A percentile compares a stretch with the other conserved stretches of the same genome.
Conservation (phyloP, 2,797 vertebrate species). For the Characodon lateralis region DNA sequence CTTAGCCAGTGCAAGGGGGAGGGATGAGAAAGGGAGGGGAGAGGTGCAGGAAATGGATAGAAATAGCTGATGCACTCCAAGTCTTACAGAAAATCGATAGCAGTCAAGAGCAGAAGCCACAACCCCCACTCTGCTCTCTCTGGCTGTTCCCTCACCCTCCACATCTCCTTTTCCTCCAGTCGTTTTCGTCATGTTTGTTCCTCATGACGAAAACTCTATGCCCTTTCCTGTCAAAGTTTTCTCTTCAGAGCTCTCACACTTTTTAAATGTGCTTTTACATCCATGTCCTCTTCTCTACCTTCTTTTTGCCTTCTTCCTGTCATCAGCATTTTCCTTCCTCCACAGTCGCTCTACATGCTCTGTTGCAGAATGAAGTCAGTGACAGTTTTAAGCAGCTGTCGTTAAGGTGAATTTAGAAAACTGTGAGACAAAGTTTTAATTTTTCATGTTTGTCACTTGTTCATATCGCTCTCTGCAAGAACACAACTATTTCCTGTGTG, state of each 20-base stretch:
- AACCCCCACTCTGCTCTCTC: slow-evolving; percentile 62
- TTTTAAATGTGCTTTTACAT: slow-evolving; percentile 37
- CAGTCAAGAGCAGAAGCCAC: slow-evolving; percentile 79
- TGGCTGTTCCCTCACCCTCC: slow-evolving; percentile 33
- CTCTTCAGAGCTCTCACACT: slow-evolving; percentile 35
- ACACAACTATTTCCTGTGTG: not conserved
- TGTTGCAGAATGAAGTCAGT: not conserved
- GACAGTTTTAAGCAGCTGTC: not conserved
- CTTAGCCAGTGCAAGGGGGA: slow-evolving; percentile 43
- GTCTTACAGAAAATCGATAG: slow-evolving; percentile 85
- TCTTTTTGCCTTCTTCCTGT: slow-evolving; percentile 25
- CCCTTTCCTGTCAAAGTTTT: slow-evolving; percentile 37
- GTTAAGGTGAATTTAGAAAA: not conserved
- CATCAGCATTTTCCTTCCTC: slow-evolving; percentile 19
- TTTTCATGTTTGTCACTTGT: not conserved
- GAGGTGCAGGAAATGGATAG: slow-evolving; percentile 80
- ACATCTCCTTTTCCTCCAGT: slow-evolving; percentile 20
- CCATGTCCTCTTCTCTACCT: slow-evolving; percentile 30
- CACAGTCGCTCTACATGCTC: slow-evolving; percentile 26
- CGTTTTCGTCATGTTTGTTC: slow-evolving; percentile 30
- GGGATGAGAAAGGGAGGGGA: slow-evolving; percentile 47
- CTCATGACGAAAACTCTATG: slow-evolving; percentile 30
- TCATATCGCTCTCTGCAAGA: not conserved
- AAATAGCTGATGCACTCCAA: slow-evolving; percentile 84
- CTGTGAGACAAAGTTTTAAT: not conserved